Evolutionary conservation across 2,113 vertebrate genomes (phyloP).

Genomic region (Ariopsis seemanni): DNA sequence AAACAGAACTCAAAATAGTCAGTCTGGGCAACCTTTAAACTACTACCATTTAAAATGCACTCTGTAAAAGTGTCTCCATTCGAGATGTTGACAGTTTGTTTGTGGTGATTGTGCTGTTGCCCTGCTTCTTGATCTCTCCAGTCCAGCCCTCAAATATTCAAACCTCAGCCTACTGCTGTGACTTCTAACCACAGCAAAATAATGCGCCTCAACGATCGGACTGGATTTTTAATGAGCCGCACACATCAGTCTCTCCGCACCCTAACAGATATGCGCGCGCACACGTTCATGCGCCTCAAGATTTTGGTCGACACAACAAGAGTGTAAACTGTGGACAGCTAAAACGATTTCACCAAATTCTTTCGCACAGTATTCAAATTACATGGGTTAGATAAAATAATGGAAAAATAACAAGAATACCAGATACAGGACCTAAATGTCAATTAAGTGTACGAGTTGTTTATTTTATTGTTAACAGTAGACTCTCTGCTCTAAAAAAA

Average conservation of each 20-base stretch:
- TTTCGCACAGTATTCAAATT: conserved; percentile 10
- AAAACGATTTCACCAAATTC: neutral
- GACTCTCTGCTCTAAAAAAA: neutral
- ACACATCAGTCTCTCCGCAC: neutral
- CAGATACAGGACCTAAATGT: neutral
- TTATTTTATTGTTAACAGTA: neutral
- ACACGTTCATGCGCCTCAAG: conserved; percentile 8
- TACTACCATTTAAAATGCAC: neutral
- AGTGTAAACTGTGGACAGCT: neutral
- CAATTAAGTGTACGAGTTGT: neutral
- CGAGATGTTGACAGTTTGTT: conserved; percentile 10
- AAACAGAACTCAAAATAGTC: neutral
- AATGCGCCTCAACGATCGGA: neutral
- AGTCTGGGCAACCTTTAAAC: neutral
- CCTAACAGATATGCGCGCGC: conserved; percentile 19
- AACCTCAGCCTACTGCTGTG: conserved; percentile 3
- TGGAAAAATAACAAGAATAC: neutral
- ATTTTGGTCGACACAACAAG: neutral
- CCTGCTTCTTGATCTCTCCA: neutral
- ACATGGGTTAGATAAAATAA: neutral
- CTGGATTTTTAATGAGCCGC: conserved; percentile 1
- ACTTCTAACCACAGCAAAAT: conserved; percentile 14
- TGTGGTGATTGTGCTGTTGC: conserved; percentile 28
- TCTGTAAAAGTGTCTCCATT: conserved; percentile 43
- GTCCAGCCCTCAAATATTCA: neutral